Evolutionary conservation across 2,113 vertebrate genomes (phyloP).

Genomic region (Myotis lucifugus): DNA sequence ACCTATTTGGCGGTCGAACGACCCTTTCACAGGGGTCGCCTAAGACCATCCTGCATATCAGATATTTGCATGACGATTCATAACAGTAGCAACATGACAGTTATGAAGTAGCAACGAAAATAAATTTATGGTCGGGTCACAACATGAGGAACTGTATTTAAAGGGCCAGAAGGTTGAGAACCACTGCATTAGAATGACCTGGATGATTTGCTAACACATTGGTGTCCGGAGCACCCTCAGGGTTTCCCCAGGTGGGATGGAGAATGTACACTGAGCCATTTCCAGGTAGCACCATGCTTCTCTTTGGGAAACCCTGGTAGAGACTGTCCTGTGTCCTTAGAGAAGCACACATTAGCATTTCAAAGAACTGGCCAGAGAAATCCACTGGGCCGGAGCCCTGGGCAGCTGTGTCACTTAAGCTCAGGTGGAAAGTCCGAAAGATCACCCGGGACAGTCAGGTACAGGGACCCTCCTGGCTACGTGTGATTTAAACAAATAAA

Average conservation of each 20-base stretch:
- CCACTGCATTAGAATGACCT: not conserved
- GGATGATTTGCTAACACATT: too few relatives aligned
- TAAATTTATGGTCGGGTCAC: too few relatives aligned
- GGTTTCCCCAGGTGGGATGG: not conserved
- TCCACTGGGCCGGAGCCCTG: conserved; percentile 42
- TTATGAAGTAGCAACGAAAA: too few relatives aligned
- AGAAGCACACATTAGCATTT: conserved; percentile 64
- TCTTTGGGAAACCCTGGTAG: not conserved
- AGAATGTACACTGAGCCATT: not conserved
- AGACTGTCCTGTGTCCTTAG: not conserved
- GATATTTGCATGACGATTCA: too few relatives aligned
- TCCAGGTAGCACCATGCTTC: not conserved
- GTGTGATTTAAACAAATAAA: conserved; percentile 48
- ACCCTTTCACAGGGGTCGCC: too few relatives aligned
- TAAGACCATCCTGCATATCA: too few relatives aligned
- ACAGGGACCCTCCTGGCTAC: conserved; percentile 5
- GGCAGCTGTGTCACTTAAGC: conserved; percentile 59
- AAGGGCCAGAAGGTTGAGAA: too few relatives aligned
- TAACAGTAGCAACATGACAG: too few relatives aligned
- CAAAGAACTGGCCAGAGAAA: conserved; percentile 58
- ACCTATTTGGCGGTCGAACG: too few relatives aligned
- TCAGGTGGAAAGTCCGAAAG: conserved; percentile 46
- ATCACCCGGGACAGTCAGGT: conserved; percentile 48
- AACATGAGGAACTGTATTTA: too few relatives aligned
- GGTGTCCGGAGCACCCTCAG: not conserved